These are phyloP conservation scores for Perca schrenkii DNA, from an alignment of 2,113 vertebrate genomes.

Conservation along the genomic window DNA sequence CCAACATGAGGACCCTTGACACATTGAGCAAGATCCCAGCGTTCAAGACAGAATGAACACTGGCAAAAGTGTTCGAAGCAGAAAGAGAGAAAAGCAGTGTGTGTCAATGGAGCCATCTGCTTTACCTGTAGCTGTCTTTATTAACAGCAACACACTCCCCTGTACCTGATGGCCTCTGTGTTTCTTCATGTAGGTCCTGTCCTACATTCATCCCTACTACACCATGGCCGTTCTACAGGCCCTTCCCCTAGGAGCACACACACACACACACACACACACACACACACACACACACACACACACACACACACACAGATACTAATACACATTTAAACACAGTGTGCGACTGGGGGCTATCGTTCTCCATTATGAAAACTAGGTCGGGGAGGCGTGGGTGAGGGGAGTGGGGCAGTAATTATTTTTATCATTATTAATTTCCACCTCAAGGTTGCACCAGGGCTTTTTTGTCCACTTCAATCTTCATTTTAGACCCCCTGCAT, in stretches of 20 bases:
- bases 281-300: slow-evolving; percentile 44
- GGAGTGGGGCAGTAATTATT: slow-evolving; percentile 86
- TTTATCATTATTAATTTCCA: slow-evolving; percentile 88
- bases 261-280: slow-evolving; percentile 49
- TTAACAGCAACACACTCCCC: slow-evolving; percentile 37
- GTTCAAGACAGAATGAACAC: background rate
- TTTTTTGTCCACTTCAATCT: slow-evolving; percentile 84
- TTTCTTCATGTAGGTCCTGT: slow-evolving; percentile 72
- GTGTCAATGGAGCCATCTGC: slow-evolving; percentile 51
- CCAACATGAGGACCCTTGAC: slow-evolving; percentile 26
- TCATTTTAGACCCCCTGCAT: slow-evolving; percentile 76
- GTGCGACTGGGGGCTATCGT: slow-evolving; percentile 80
- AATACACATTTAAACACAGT: slow-evolving; percentile 8
- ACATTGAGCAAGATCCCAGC: background rate
- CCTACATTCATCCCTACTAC: slow-evolving; percentile 71
- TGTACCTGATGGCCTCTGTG: slow-evolving; percentile 50
- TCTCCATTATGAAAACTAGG: slow-evolving; percentile 87
- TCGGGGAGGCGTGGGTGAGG: slow-evolving; percentile 77
- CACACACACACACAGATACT: slow-evolving; percentile 43
- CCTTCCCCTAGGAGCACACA: slow-evolving; percentile 41
- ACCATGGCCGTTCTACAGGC: slow-evolving; percentile 42
- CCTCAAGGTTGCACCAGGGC: slow-evolving; percentile 84
- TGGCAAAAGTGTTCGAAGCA: slow-evolving; percentile 23
- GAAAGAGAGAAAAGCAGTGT: background rate
- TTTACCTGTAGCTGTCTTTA: slow-evolving; percentile 59